These are phyloP conservation scores for Andrena hattorfiana DNA, from an alignment of 2,888 invertebrate species.

Conservation along the genomic window DNA sequence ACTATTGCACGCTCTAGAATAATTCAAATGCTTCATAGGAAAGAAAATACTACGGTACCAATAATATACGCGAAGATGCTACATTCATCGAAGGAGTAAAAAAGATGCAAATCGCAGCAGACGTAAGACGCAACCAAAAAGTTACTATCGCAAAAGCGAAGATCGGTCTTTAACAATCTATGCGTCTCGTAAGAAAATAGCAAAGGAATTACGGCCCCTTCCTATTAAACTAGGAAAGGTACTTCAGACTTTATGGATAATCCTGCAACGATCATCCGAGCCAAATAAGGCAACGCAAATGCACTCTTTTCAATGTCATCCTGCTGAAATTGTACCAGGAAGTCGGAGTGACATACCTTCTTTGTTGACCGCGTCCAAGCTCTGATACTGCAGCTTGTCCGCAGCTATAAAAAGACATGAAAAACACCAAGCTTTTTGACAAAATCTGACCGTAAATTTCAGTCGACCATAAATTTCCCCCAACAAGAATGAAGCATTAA, in stretches of 20 bases:
- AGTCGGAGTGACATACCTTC: constrained; percentile 87
- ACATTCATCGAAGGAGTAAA: constrained; percentile 7
- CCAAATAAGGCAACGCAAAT: constrained; percentile 27
- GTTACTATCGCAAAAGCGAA: constrained; percentile 36
- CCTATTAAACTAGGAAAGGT: background rate
- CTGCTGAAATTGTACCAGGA: constrained; percentile 54
- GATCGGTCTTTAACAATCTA: constrained; percentile 2
- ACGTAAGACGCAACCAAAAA: constrained; percentile 30
- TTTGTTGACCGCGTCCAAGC: constrained; percentile 89
- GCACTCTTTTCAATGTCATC: constrained; percentile 32
- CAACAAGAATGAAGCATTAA: constrained; percentile 1
- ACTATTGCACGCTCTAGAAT: constrained; percentile 12
- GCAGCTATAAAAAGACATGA: constrained; percentile 85
- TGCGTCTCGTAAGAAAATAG: constrained; percentile 4
- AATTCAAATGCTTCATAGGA: constrained; percentile 15
- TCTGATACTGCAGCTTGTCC: constrained; percentile 88
- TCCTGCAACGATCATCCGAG: constrained; percentile 23
- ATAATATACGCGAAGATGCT: constrained; percentile 9
- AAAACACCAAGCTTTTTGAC: constrained; percentile 70
- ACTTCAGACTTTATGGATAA: constrained; percentile 4
- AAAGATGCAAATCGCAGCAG: constrained; percentile 36
- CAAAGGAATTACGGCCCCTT: background rate
- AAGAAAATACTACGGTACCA: constrained; percentile 13
- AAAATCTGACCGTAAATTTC: constrained; percentile 42
- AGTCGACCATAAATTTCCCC: constrained; percentile 25